Evolutionary conservation across 2,888 invertebrate genomes (phyloP), one percentile per base, ranked within the genome.

Genomic region (Drosophila barbarae): DNA sequence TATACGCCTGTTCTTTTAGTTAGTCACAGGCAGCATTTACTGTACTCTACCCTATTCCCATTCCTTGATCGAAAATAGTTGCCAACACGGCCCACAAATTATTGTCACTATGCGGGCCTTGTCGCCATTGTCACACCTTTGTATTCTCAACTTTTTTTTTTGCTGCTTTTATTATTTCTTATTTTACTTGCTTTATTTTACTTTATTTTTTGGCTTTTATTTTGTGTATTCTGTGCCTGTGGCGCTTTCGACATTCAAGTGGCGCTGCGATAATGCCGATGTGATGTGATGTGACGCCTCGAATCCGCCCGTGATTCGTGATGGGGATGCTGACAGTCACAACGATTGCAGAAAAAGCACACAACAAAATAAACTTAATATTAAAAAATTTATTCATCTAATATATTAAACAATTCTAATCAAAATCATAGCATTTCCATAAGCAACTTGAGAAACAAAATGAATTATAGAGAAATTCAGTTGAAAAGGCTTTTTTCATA

Each of bases 81-180:
- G 73, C 67, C 69, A 66, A 69, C 58, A 64, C 70, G 76, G 54
- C 73, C 78, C 72, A 77, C 84, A 76, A 80, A 74, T 77, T 73
- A 73, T 73, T 73, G 73, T 70, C 73, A 73, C 74, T 73, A 73
- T 73, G 73, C 70, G 44, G 51, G 68, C 35, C 59, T 59, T 59
- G 49, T 60, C 52, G 68, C 61, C 69, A 73, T 73, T 72, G 72
- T 73, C 73, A 61, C 72, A 72, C 73, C 72, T 73, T 69, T 69
- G 46, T 30, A 46, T 46, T 46, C 18, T 18, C 18, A 8, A 30
- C 18, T 30, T 30, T 13, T 46, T 13, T 46, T 4, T 18, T 4
- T 15, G 1, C 10, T 26, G n/a, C n/a, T 10, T 42, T 26, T 42
- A 18, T 21, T 30, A 30, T 30, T 28, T 26, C 15, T 44, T 15